A percentile compares a stretch with the other conserved stretches of the same genome.
phyloP scores from a whole-genome alignment of 2,888 invertebrate species.

The Drosophila mulleri region DNA sequence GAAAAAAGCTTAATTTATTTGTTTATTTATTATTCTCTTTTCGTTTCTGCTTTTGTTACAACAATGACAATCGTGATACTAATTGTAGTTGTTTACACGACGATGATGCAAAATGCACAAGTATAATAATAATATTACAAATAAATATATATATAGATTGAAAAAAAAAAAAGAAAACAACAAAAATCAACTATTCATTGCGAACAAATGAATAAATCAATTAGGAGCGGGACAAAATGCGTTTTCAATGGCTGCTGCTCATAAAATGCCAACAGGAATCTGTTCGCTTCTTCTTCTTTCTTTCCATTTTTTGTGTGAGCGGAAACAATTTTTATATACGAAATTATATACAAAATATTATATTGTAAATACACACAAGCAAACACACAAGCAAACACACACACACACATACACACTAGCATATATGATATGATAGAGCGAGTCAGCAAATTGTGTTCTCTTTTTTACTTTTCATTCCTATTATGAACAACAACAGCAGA shows the following conservation, averaged over 20 bases:
- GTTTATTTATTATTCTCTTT: not conserved
- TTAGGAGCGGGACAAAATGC: slow-evolving; percentile 12
- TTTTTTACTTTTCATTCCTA: slow-evolving; percentile 27
- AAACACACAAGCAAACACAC: slow-evolving; percentile 34
- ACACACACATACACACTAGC: slow-evolving; percentile 12
- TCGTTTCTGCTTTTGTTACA: slow-evolving; percentile 61
- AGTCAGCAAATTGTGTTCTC: slow-evolving; percentile 41
- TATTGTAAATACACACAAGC: slow-evolving; percentile 54
- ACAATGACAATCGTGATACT: slow-evolving; percentile 85
- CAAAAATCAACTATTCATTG: slow-evolving; percentile 54
- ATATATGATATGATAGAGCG: slow-evolving; percentile 2
- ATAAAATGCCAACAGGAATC: slow-evolving; percentile 12
- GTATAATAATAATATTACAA: slow-evolving; percentile 68
- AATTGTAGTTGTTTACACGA: slow-evolving; percentile 84
- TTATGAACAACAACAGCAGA: slow-evolving; percentile 49
- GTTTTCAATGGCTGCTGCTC: slow-evolving; percentile 16
- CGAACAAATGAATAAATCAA: slow-evolving; percentile 50
- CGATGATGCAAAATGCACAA: slow-evolving; percentile 80
- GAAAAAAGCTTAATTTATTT: not conserved
- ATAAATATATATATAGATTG: slow-evolving; percentile 31
- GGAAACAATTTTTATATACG: slow-evolving; percentile 26
- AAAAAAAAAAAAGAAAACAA: not conserved
- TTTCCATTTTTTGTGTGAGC: not conserved
- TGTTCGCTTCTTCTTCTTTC: slow-evolving; percentile 14
- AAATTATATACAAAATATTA: slow-evolving; percentile 49